Evolutionary conservation across 1,140 invertebrate species (phyloP), one percentile per base, ranked within the genome.

Genomic region (Conus ventricosus): DNA sequence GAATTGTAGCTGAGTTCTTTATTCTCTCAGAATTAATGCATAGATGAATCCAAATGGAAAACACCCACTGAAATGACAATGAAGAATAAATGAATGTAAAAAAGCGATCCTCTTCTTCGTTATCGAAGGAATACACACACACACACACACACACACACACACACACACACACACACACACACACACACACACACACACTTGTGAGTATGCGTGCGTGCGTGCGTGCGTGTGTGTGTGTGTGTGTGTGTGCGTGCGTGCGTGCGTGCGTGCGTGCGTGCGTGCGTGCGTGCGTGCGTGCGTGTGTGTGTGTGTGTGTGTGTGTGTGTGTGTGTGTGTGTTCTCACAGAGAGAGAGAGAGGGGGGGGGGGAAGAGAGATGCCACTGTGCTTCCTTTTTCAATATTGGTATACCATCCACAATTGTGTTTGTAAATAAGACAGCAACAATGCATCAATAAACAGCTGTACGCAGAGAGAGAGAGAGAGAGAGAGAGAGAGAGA

Each of bases 181-280:
- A 39, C 39, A 39, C 39, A 39, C 39, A 39, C 39, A 39, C 39
- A 39, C 39, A 39, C 39, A 39, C 39, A 39, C 39, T n/a, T 51
- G 27, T 81, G 39, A 7, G 27, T 53, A 20, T 81, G 78, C 39
- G 51, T 51, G 78, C 23, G 81, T 83, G 81, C 55, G 81, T 57
- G 81, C 55, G 81, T 57, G 81, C 55, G 81, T 83, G 81, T 83
- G 81, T 83, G 81, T 83, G 81, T 83, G 81, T 83, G 81, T 55
- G 81, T 55, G 81, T 55, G 81, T 55, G 81, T 55, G 81, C 55
- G 53, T 83, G 81, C 55, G 81, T 54, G 81, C 25, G 81, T 83
- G 53, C 55, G 81, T 83, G 81, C 55, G 81, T 83, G 53, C 55
- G 81, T 55, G 51, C 55, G 81, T 83, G 53, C 25, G 53, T 55